Conservation (phyloP, 2,797 vertebrate species). For the Tenualosa ilisha region DNA sequence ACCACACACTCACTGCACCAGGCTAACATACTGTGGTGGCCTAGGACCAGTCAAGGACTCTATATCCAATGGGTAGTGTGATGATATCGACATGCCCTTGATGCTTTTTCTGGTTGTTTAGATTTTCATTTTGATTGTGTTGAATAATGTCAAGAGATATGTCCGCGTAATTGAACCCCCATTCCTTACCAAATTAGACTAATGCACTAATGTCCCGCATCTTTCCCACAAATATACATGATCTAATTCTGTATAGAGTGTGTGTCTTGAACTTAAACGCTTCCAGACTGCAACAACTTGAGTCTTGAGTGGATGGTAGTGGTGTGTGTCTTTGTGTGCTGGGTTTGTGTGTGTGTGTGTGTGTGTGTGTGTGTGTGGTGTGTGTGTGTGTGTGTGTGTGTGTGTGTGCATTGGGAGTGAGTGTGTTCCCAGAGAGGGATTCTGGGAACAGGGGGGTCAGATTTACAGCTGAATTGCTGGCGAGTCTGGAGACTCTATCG, state of each 20-base stretch:
- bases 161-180: not conserved
- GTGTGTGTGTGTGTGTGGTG: not conserved
- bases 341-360: not conserved
- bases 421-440: conserved; percentile 4
- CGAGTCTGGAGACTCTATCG: conserved; percentile 11
- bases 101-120: too few relatives aligned
- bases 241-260: not conserved
- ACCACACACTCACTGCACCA: not conserved
- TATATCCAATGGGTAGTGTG: not conserved
- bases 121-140: not conserved
- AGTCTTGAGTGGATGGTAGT: too few relatives aligned
- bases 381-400: not conserved
- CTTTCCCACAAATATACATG: not conserved
- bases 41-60: not conserved
- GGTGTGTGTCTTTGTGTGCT: not conserved
- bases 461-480: conserved; percentile 5
- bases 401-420: not conserved
- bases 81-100: too few relatives aligned
- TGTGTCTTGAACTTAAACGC: too few relatives aligned
- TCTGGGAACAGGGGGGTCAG: not conserved
- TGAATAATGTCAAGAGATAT: not conserved
- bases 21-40: too few relatives aligned
- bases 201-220: not conserved
- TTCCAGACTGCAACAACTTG: too few relatives aligned
- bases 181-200: not conserved